These are phyloP conservation scores for Drosophila ironensis DNA, from an alignment of 1,140 invertebrate species.

Conservation along the genomic window DNA sequence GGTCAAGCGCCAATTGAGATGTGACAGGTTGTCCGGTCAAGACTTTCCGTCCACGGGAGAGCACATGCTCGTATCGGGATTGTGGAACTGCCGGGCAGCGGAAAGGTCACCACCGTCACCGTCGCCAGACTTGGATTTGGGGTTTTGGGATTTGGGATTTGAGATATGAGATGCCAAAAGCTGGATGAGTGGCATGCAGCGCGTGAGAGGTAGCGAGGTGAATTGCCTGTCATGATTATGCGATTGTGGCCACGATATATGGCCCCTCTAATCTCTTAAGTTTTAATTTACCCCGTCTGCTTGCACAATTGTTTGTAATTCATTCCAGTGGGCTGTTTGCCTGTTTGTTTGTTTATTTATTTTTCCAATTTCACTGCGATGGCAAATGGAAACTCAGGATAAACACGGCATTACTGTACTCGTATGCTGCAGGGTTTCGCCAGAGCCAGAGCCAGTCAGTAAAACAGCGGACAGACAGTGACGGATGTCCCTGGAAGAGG, in stretches of 20 bases:
- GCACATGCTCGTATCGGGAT: background rate
- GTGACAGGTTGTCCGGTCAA: constrained; percentile 40
- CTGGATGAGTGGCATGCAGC: constrained; percentile 9
- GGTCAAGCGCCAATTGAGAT: constrained; percentile 50
- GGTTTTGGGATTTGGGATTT: no score
- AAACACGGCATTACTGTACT: constrained; percentile 22
- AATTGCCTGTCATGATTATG: constrained; percentile 35
- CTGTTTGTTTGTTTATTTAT: background rate
- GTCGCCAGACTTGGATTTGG: no score
- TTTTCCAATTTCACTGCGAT: background rate
- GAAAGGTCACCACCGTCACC: constrained; percentile 24
- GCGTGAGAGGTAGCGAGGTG: constrained; percentile 12
- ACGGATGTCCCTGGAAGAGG: background rate
- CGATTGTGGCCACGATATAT: constrained; percentile 12
- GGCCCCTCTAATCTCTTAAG: constrained; percentile 35
- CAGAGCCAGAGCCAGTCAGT: background rate
- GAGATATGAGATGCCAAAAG: no score
- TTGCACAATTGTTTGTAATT: constrained; percentile 17
- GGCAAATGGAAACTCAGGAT: background rate
- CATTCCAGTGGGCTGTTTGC: no score
- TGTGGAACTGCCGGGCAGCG: background rate
- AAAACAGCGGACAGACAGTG: background rate
- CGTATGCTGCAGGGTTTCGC: background rate
- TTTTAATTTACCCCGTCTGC: constrained; percentile 36
- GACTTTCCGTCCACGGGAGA: constrained; percentile 7